Base-by-base conservation (phyloP, 1,140 invertebrate species). In the Drosophila lacertosa region DNA sequence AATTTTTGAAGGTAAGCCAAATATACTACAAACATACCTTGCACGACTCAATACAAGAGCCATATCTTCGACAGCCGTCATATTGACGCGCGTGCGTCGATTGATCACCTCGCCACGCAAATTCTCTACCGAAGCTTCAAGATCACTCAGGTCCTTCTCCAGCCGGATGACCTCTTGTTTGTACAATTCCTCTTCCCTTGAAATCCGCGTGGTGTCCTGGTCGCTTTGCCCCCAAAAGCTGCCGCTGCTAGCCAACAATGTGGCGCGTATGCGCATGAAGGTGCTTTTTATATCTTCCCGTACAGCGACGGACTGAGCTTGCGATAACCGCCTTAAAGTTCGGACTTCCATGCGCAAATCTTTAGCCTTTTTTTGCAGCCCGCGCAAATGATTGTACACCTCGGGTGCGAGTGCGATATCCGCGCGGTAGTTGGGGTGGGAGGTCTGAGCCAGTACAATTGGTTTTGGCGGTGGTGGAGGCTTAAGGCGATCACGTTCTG, bases 1-100 rank as follows among this genome's bases (percentile, higher is more conserved):
- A 24, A 1, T 7, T 26, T 26, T 26, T 1, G 0, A 26, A 26
- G 5, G 24, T 7, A 26, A 26, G 1, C 24, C 1, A 26, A 26
- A 11, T 5, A 10, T 13, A 1, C 11, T 10, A 24, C 13, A 48
- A 10, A 42, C 53, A 40, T 74, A 95, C 95, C 94, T 96, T 59
- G 96, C 95, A 92, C 96, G 94, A 91, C 95, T 97, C 13, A 99
- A 92, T 58, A 98, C 94, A 70, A 99, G 93, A 13, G 98, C 98
- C 94, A 99, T 98, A 77, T 97, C 96, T 91, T 99, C 98, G 2
- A 99, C 98, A 90, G 99, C 98, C 0, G 95, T 95, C 96, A 98
- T 98, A 90, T 98, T 99, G 9, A 99, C 98, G 33, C 97, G 94
- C 42, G 97, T 98, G 90, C 98, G 96, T 55, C 97, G 94, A 92